Base-by-base conservation (phyloP, 2,797 vertebrate species). In the Helicolenus hilgendorfi region DNA sequence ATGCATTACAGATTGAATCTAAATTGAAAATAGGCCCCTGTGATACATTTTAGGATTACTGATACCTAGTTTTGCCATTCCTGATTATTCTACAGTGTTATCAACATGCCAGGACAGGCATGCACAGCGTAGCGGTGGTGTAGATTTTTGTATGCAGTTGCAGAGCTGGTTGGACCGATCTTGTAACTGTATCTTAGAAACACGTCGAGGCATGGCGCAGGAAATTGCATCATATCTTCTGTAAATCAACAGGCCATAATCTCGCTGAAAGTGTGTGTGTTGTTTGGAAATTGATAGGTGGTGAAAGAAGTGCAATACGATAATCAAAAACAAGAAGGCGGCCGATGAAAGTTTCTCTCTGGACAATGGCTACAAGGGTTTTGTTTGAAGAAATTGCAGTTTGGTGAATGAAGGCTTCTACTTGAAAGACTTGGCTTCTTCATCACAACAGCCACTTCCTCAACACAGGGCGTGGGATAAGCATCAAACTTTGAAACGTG, bases 161-260 rank as follows among this genome's bases (percentile, higher is more conserved):
- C 53, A 86, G 22, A 72, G 27, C 49, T 71, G 38, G 15, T 58
- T 20, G 4, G 64, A 53, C 15, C 4, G 20, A 36, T 73, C 87
- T 75, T 62, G 22, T 67, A 22, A 70, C 65, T 35, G 10, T 62
- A 49, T 77, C 70, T 79, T 29, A 11, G 68, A 84, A 79, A 86
- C 80, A 78, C 1, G 35, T 49, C 22, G 63, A 84, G 83, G 22
- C 85, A 78, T 22, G 31, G 11, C 62, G 33, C 73, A 88, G 83
- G 82, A 90, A 90, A 94, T 88, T 93, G 84, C 53, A 26, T 84
- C 70, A 80, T 83, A 91, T 86, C 77, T 64, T 84, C 35, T 55
- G 69, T 62, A 60, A 85, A 87, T 89, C 83, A 83, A 86, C 36
- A 72, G 72, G 64, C 85, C 64, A 36, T 83, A 83, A 71, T 79